phyloP scores from a whole-genome alignment of 2,797 vertebrate species.

The Rhinogobio ventralis region DNA sequence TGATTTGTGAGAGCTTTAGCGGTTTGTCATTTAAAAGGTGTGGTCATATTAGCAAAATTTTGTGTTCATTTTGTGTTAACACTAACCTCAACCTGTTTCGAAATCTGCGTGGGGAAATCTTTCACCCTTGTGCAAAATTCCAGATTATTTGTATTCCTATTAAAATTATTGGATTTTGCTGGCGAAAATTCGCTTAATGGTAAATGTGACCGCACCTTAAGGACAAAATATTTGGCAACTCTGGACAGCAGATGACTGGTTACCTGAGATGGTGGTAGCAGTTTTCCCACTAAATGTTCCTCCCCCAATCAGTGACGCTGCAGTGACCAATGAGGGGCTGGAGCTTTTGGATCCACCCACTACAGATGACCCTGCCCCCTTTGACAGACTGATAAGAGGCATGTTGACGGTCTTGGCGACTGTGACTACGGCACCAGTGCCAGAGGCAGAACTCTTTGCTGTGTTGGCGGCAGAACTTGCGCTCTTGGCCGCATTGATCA shows the following conservation, averaged over 20 bases:
- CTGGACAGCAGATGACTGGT: background rate
- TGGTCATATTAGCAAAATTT: background rate
- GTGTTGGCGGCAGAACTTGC: slow-evolving; percentile 68
- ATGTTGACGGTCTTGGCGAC: slow-evolving; percentile 78
- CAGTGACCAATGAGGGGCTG: slow-evolving; percentile 72
- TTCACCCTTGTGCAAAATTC: background rate
- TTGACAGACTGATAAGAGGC: slow-evolving; percentile 77
- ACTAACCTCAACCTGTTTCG: background rate
- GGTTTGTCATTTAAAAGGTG: background rate
- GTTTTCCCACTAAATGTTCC: slow-evolving; percentile 74
- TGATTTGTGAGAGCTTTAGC: background rate
- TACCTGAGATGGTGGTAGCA: slow-evolving; percentile 78
- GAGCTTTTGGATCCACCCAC: slow-evolving; percentile 72
- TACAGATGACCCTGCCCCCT: slow-evolving; percentile 67
- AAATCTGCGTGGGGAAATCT: background rate
- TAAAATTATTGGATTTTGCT: too few species aligned
- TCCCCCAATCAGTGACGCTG: slow-evolving; percentile 71
- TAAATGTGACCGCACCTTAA: background rate
- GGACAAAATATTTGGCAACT: background rate
- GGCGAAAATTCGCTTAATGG: background rate
- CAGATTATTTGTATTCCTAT: background rate
- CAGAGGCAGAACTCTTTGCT: slow-evolving; percentile 67
- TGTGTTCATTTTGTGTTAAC: background rate
- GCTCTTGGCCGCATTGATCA: slow-evolving; percentile 79
- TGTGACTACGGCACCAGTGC: slow-evolving; percentile 77